These are phyloP conservation scores for Seira ritae DNA, from an alignment of 2,888 invertebrate species.

Conservation along the genomic window DNA sequence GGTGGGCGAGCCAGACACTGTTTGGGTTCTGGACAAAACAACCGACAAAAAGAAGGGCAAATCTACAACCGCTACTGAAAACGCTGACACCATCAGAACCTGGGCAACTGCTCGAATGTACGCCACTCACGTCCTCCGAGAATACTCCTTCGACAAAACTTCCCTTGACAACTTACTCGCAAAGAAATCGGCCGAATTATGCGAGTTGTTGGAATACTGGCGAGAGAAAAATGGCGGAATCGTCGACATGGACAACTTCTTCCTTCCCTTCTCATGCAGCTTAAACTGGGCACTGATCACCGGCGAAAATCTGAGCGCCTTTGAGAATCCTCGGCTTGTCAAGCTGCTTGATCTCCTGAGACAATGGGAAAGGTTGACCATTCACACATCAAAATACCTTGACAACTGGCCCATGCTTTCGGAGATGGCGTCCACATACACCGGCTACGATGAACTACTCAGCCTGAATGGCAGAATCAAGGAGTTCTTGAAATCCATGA, in stretches of 20 bases:
- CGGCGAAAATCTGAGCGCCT: slow-evolving; percentile 1
- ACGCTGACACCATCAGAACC: slow-evolving; percentile 28
- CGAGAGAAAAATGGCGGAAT: neutral
- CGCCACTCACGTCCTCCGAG: slow-evolving; percentile 28
- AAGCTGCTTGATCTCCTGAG: slow-evolving; percentile 19
- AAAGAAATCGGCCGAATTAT: slow-evolving; percentile 1
- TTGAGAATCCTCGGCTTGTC: slow-evolving; percentile 15
- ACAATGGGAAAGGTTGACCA: slow-evolving; percentile 19
- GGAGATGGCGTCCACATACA: neutral
- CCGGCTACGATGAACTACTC: slow-evolving; percentile 12
- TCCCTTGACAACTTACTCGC: slow-evolving; percentile 13
- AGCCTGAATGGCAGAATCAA: slow-evolving; percentile 15
- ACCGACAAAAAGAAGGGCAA: neutral
- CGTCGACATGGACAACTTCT: slow-evolving; percentile 27
- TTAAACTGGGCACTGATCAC: slow-evolving; percentile 43
- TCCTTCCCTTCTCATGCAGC: slow-evolving; percentile 26
- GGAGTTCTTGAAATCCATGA: slow-evolving; percentile 2
- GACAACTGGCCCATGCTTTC: slow-evolving; percentile 31
- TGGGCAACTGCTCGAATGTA: slow-evolving; percentile 43
- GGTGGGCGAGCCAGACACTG: slow-evolving; percentile 37
- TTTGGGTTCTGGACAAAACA: slow-evolving; percentile 43
- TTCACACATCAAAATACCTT: slow-evolving; percentile 25
- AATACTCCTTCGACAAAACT: slow-evolving; percentile 22
- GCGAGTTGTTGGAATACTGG: slow-evolving; percentile 40
- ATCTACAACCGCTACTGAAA: slow-evolving; percentile 13